Base-by-base conservation (phyloP, 2,113 vertebrate species). In the Apeltes quadracus region DNA sequence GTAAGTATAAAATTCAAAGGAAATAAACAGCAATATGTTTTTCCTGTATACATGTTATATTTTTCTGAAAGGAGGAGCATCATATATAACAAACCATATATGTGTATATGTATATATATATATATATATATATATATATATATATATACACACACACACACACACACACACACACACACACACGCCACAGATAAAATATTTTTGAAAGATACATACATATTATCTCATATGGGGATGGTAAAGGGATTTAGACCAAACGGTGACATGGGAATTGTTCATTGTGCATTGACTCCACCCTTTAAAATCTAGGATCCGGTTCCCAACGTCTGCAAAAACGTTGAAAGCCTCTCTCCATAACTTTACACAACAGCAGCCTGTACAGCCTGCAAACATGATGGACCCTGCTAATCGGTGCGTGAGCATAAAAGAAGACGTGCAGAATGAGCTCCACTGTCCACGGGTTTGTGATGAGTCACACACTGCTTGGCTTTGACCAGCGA, bases 1-100 rank as follows among this genome's bases (percentile, higher is more conserved):
- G 92, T 93, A 93, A 94, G 93, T 94, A 94, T 90, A 94, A 94
- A 94, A 94, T 93, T 92, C 90, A 92, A 94, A 93, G 87, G 85
- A 93, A 93, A 93, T 89, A 93, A 93, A 94, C 91, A 86, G 93
- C 91, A 93, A 92, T 89, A 90, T 92, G 89, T 90, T 90, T 93
- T 91, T 92, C 88, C 87, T 91, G 81, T 93, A 91, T 91, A 92
- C 85, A 84, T 89, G 81, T 88, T 90, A 86, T 90, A 86, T 85
- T 93, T 90, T 93, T 92, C 92, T 90, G 88, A 92, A 92, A 93
- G 90, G 88, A 93, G 89, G 91, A 92, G 90, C 91, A 91, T 92
- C 90, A 92, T 92, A 93, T 93, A 89, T 93, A 93, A 93, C 92
- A 93, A 92, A 93, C 90, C 77, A 90, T 89, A 90, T 89, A 87